Base-by-base conservation (phyloP, 2,113 vertebrate genomes). In the Alouatta palliata region DNA sequence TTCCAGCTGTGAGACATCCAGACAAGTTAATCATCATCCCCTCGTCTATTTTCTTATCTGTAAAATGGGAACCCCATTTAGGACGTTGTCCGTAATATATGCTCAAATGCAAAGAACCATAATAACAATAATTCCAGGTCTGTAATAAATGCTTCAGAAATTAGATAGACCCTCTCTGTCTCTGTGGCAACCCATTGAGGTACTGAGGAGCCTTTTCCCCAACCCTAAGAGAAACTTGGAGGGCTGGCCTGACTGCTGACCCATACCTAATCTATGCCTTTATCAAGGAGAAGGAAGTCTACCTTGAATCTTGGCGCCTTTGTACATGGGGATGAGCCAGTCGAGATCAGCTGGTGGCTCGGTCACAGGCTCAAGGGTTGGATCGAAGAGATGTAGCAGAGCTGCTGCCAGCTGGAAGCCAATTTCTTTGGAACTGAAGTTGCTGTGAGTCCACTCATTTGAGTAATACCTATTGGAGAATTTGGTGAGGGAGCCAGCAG, bases 401-500 rank as follows among this genome's bases (percentile, higher is more conserved):
- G 77, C 92, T 37, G 97, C 97, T 8, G 99, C 99, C 96, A 99
- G 98, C 47, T 99, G 99, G 93, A 97, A 99, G 37, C 99, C 99
- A 79, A 99, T 98, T 96, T 99, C 99, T 96, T 98, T 99, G 52
- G 99, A 99, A 98, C 77, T 99, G 98, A 99, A 99, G 98, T 97
- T 97, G 93, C 95, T 98, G 76, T 99, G 99, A 43, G 98, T 98
- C 99, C 99, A 99, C 21, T 99, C 98, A 10, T 99, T 99, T 3
- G 98, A 96, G 27, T 98, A 98, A 88, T 99, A 99, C 35, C 98
- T 95, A 35, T 98, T 99, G 90, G 99, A 99, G 98, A 99, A 99
- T 84, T 99, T 99, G 61, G 99, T 99, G 93, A 99, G 98, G n/a
- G 99, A 98, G 10, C 99, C 99, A 1, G 99, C 99, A 2, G 98